These are phyloP conservation scores for Cosmorhoe ocellata DNA, from an alignment of 2,888 invertebrate genomes.

Conservation along the genomic window DNA sequence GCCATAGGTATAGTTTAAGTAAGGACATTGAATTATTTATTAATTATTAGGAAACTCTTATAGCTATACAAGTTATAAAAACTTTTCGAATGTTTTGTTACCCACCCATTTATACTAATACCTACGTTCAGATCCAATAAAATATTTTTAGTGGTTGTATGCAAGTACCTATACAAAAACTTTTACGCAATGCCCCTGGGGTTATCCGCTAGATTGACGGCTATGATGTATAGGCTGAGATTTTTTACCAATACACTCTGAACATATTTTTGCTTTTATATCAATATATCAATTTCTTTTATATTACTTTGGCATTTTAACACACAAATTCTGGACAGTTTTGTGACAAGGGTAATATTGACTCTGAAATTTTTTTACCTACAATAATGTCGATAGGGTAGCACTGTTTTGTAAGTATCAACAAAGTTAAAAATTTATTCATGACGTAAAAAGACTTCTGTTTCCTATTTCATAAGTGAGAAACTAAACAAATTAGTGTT, in stretches of 20 bases:
- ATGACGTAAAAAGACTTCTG: no score
- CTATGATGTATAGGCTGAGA: slow-evolving; percentile 78
- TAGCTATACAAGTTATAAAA: no score
- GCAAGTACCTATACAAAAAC: slow-evolving; percentile 51
- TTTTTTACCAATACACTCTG: slow-evolving; percentile 70
- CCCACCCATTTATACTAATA: no score
- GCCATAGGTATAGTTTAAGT: no score
- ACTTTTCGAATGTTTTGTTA: no score
- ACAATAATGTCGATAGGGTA: background rate
- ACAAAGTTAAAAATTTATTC: no score
- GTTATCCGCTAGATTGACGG: slow-evolving; percentile 65
- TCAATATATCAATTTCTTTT: slow-evolving; percentile 79
- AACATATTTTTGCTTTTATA: slow-evolving; percentile 82
- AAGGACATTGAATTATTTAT: no score
- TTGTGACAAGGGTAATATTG: slow-evolving; percentile 47
- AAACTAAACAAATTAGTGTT: no score
- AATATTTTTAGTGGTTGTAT: slow-evolving; percentile 21
- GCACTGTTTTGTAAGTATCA: background rate
- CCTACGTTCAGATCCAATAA: no score
- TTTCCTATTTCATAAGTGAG: no score
- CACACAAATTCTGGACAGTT: slow-evolving; percentile 49
- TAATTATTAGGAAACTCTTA: no score
- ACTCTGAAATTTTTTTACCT: background rate
- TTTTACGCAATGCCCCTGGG: slow-evolving; percentile 73
- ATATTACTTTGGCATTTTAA: slow-evolving; percentile 59